Base-by-base conservation (phyloP, 2,888 invertebrate genomes). In the Esperia sulphurella region DNA sequence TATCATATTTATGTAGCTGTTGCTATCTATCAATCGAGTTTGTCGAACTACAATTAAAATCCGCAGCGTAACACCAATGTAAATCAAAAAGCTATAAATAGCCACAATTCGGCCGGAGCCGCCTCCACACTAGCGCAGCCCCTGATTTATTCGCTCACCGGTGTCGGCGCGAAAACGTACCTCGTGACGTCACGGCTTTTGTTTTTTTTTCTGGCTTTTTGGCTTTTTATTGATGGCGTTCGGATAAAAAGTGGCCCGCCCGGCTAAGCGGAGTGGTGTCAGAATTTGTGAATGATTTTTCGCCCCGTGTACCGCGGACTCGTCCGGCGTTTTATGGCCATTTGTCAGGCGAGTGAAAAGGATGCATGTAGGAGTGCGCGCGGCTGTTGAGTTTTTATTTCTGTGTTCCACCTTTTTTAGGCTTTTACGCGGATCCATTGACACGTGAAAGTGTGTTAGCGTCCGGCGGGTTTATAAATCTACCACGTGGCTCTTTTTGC, bases 361-460 rank as follows among this genome's bases (percentile, higher is more conserved):
- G 88, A 88, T 83, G 86, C 87, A 83, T 83, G 85, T 79, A 78
- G n/a, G n/a, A n/a, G n/a, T n/a, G n/a, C 72, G 68, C 68, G 72
- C 67, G 54, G 57, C 59, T 59, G 65, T 63, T 68, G 67, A 60
- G 61, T 58, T 50, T 60, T 64, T 21, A 21, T 65, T 60, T 56
- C 49, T 51, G 50, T 78, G 79, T 83, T 80, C 73, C 64, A 65
- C 70, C 73, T 81, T 87, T n/a, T 87, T 87, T 81, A 77, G 79
- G 88, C 88, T 89, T 88, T 89, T 84, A 88, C 86, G 81, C 71
- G 79, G 73, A 80, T 78, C 83, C 86, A 87, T 85, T 85, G 88
- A 88, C 88, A 88, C 85, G 86, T 76, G 80, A 85, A 86, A 88
- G 85, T 87, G 87, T 88, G 88, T 88, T 88, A 87, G 83, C 79